Conservation (phyloP, 2,797 vertebrate species). For the Lindbergichthys nudifrons region DNA sequence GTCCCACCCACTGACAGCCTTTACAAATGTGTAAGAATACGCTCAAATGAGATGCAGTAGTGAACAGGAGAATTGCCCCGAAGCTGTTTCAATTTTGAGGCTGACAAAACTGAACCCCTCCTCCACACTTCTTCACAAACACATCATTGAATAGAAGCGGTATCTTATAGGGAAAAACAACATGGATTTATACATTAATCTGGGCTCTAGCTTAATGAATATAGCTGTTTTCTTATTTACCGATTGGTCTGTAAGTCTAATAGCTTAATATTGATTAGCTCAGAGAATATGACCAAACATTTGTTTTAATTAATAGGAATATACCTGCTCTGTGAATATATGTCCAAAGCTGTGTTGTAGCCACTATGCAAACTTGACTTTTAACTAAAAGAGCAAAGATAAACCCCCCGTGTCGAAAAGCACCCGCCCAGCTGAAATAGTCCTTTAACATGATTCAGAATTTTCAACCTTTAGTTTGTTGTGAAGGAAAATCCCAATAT, state of each 20-base stretch:
- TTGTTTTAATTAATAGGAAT: not conserved
- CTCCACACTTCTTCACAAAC: no score
- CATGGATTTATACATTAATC: not conserved
- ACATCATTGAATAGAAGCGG: constrained; percentile 11
- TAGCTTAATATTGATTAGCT: constrained; percentile 8
- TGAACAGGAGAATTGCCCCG: constrained; percentile 41
- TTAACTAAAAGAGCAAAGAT: constrained; percentile 16
- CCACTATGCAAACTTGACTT: constrained; percentile 21
- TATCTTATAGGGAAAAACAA: not conserved
- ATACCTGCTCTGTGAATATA: not conserved
- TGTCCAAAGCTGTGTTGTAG: not conserved
- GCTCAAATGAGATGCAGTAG: constrained; percentile 27
- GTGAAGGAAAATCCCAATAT: not conserved
- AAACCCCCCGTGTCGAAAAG: not conserved
- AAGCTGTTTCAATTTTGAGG: constrained; percentile 26
- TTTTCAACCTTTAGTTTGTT: not conserved
- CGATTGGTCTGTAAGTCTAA: not conserved
- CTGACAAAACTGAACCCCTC: no score
- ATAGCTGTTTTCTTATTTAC: not conserved
- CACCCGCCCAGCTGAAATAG: not conserved
- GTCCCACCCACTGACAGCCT: constrained; percentile 68
- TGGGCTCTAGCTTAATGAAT: not conserved
- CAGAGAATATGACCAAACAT: constrained; percentile 3
- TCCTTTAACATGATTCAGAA: not conserved
- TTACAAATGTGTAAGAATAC: constrained; percentile 50